Percentiles rank a stretch among this genome's conserved stretches.
These are phyloP conservation scores for Drosophila rubida DNA, from an alignment of 2,888 invertebrate species.

Conservation along the genomic window DNA sequence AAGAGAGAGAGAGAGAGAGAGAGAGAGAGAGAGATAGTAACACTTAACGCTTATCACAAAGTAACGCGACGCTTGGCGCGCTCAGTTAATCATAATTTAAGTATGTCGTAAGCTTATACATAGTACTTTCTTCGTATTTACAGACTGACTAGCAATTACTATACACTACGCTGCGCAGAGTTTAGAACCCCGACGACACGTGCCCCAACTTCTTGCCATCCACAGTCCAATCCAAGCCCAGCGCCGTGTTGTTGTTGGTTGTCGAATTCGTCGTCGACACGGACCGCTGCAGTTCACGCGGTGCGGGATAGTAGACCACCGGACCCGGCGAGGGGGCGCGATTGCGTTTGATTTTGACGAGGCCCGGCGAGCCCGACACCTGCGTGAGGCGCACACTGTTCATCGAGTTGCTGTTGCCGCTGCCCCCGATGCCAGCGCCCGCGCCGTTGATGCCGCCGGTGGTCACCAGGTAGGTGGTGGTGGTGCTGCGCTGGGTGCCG, in stretches of 20 bases:
- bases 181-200: conserved; percentile 84
- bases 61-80: conserved; percentile 73
- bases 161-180: conserved; percentile 26
- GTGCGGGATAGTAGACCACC: conserved; percentile 85
- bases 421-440: conserved; percentile 20
- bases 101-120: conserved; percentile 15
- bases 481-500: conserved; percentile 85
- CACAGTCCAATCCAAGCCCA: conserved; percentile 83
- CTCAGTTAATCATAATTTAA: conserved; percentile 41
- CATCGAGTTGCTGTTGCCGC: conserved; percentile 60
- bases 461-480: conserved; percentile 77
- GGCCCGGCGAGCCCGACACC: conserved; percentile 74
- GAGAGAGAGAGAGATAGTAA: conserved; percentile 38
- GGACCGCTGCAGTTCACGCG: conserved; percentile 82
- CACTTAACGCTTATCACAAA: conserved; percentile 77
- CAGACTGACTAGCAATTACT: conserved; percentile 21
- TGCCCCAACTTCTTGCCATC: conserved; percentile 82
- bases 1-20: conserved; percentile 5
- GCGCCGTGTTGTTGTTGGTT: conserved; percentile 81
- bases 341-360: conserved; percentile 83
- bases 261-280: conserved; percentile 73
- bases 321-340: conserved; percentile 85
- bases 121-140: conserved; percentile 20
- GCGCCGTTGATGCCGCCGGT: conserved; percentile 57
- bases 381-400: conserved; percentile 83